Base-by-base conservation (phyloP, 1,140 invertebrate species). In the Leptopilina clavipes region DNA sequence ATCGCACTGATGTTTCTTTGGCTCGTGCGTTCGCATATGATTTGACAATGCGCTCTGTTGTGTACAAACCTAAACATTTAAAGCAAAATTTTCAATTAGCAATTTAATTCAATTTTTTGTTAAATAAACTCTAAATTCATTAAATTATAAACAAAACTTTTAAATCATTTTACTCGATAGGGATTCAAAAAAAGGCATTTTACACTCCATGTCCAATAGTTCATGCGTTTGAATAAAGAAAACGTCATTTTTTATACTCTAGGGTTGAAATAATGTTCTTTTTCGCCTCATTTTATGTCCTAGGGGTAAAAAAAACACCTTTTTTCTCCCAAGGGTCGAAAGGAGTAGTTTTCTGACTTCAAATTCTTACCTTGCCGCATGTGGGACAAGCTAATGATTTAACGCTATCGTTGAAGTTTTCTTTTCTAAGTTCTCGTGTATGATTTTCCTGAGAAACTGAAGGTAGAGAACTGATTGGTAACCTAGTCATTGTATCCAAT, bases 41-140 rank as follows among this genome's bases (percentile, higher is more conserved):
- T 88, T 88, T n/a, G 87, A 88, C 25, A 88, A 79, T 17, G 87
- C 86, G 74, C 87, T 88, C 79, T 88, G 87, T 72, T 88, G 86
- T 0, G 87, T 88, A 59, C 87, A 88, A 3, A 85, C 79, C 87
- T 88, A 22, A 17, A 76, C 22, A 37, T 40, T 40, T 56, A 37
- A 75, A 77, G 31, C 56, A 14, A 9, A 40, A 37, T 19, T 31
- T 31, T 31, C 25, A 31, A 5, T 31, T 31, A 31, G 25, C 1
- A 1, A 31, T 31, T 31, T 31, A 1, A 31, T 31, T 31, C 5
- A 1, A 31, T 45, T 72, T 43, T 11, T 11, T 65, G 18, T 74
- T n/a, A 17, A 54, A 52, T 31, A 70, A 43, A 52, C 7, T 8
- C n/a, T 14, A 31, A 31, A 31, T 31, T 31, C 1, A 31, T 2